These are phyloP conservation scores for Acrocephalus scirpaceus DNA, from an alignment of 2,797 vertebrate species.

Conservation along the genomic window DNA sequence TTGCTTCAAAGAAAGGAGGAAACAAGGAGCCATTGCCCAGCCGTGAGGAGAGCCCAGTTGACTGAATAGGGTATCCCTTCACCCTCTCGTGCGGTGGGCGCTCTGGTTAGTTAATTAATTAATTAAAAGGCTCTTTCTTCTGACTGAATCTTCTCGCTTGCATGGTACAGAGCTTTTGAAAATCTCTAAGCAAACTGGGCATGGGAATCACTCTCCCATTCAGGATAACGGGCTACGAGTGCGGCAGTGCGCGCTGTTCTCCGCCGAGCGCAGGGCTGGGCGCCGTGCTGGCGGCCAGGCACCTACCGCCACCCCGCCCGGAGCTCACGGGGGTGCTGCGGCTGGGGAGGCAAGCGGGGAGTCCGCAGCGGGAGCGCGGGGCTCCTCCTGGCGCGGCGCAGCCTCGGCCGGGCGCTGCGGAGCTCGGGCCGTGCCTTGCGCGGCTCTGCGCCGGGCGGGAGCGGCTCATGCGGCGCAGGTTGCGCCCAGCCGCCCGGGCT, in stretches of 20 bases:
- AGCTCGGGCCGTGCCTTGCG: not conserved
- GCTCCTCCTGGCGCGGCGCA: accelerated
- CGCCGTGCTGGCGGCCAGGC: not conserved
- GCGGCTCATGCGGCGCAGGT: not conserved
- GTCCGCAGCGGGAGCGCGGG: not conserved
- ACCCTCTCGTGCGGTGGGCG: no score
- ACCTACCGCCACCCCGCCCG: no score
- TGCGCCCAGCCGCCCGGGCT: no score
- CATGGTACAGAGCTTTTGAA: not conserved
- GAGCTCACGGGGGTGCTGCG: accelerated
- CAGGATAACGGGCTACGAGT: not conserved
- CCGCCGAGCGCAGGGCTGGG: not conserved
- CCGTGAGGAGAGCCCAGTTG: no score
- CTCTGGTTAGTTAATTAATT: not conserved
- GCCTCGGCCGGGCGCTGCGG: not conserved
- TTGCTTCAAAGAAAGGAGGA: not conserved
- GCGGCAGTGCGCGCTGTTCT: not conserved
- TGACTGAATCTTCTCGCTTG: not conserved
- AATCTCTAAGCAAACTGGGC: not conserved
- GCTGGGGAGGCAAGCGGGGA: accelerated
- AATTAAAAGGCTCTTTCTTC: not conserved
- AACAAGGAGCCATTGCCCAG: not conserved
- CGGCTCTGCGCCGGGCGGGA: not conserved
- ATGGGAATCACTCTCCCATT: not conserved
- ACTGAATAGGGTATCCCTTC: not conserved